phyloP scores from a whole-genome alignment of 2,113 vertebrate genomes.

The Leuciscus idus region DNA sequence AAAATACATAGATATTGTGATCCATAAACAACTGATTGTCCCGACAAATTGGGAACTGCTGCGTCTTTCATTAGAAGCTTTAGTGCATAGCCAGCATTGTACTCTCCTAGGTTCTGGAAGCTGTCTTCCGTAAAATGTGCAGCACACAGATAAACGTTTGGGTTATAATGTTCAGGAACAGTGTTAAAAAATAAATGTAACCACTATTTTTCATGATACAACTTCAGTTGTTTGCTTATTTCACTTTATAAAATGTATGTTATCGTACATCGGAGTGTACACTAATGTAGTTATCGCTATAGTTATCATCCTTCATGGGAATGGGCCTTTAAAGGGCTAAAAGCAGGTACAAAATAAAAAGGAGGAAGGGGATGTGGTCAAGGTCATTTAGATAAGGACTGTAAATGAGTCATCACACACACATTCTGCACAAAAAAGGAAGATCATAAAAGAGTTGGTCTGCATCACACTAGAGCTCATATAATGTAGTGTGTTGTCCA shows the following conservation, averaged over 20 bases:
- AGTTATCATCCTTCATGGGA: not conserved
- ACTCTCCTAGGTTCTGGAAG: too few species aligned
- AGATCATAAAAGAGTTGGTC: not conserved
- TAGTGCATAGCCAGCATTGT: too few species aligned
- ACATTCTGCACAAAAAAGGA: slow-evolving; percentile 7
- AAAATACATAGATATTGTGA: too few species aligned
- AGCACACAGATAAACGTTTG: too few species aligned
- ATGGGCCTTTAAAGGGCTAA: not conserved
- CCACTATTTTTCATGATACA: too few species aligned
- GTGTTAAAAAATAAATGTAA: too few species aligned
- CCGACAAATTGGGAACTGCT: too few species aligned
- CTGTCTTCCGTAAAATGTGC: too few species aligned
- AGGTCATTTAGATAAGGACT: slow-evolving; percentile 67
- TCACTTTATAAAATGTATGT: not conserved
- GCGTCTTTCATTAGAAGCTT: too few species aligned
- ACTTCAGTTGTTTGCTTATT: not conserved
- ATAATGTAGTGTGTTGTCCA: not conserved
- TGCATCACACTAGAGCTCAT: slow-evolving; percentile 2
- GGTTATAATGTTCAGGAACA: too few species aligned
- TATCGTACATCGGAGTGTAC: not conserved
- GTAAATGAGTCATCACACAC: slow-evolving; percentile 25
- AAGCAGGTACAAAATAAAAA: slow-evolving; percentile 9
- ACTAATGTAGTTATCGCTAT: not conserved
- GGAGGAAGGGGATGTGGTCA: slow-evolving; percentile 64
- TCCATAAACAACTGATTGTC: too few species aligned